Percentiles rank a stretch among this genome's conserved stretches.
phyloP scores from a whole-genome alignment of 2,113 vertebrate genomes.

The Ondatra zibethicus region DNA sequence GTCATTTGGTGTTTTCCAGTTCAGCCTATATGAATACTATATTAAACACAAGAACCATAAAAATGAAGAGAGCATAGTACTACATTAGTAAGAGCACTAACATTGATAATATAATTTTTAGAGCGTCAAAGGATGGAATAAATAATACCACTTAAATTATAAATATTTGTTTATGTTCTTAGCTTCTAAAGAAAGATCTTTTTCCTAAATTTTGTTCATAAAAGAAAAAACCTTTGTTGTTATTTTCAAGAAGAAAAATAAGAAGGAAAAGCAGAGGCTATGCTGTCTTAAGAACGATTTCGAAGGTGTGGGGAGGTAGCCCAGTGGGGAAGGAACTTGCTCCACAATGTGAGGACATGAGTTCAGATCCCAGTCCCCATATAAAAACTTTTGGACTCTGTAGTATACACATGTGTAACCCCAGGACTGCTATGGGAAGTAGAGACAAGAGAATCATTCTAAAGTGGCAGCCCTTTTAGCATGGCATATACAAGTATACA shows the following conservation, averaged over 20 bases:
- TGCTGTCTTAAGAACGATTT: background rate
- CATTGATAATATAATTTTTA: slow-evolving; percentile 24
- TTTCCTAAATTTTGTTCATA: slow-evolving; percentile 21
- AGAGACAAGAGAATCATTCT: background rate
- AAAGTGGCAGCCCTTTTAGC: background rate
- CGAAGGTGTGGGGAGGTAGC: background rate
- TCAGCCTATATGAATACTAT: background rate
- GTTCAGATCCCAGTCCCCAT: background rate
- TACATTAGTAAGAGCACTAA: slow-evolving; percentile 7
- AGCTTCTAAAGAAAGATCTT: background rate
- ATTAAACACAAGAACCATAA: background rate
- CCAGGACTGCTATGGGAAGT: background rate
- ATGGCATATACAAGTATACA: too few relatives aligned
- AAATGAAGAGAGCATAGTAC: background rate
- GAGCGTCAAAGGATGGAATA: background rate
- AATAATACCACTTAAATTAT: slow-evolving; percentile 19
- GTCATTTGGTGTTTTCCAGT: slow-evolving; percentile 32
- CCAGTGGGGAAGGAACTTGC: background rate
- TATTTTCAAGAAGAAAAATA: slow-evolving; percentile 36
- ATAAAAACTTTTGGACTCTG: too few relatives aligned
- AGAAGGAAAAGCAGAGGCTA: too few relatives aligned
- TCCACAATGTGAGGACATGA: background rate
- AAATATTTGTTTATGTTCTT: slow-evolving; percentile 39
- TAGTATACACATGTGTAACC: background rate
- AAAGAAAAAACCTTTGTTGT: background rate